Conservation (phyloP, 2,888 invertebrate species). For the Trilocha varians region DNA sequence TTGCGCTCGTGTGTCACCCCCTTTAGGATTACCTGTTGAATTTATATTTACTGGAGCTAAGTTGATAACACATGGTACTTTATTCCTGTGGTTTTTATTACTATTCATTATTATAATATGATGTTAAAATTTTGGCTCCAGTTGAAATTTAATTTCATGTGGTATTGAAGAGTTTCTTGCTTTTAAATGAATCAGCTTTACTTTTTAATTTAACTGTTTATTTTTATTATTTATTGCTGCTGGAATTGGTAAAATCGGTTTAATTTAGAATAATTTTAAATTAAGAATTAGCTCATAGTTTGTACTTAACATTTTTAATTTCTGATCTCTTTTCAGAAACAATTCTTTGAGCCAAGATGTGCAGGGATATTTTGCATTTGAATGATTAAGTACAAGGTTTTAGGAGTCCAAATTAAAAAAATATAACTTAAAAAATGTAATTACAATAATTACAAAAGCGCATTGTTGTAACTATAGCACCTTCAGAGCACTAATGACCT, state of each 20-base stretch:
- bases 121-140: no score
- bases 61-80: no score
- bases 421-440: no score
- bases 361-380: not conserved
- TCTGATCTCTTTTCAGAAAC: not conserved
- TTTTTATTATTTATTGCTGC: not conserved
- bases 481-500: no score
- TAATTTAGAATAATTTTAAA: not conserved
- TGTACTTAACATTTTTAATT: conserved; percentile 24
- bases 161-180: not conserved
- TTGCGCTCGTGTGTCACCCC: no score
- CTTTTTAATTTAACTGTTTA: not conserved
- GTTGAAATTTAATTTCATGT: conserved; percentile 10
- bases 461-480: no score
- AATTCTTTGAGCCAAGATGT: not conserved
- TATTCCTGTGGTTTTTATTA: no score
- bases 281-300: conserved; percentile 26
- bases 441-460: no score
- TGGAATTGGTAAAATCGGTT: not conserved
- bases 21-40: no score
- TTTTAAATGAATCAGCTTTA: not conserved
- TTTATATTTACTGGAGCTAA: no score
- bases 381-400: not conserved
- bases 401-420: not conserved
- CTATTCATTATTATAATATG: no score